Conservation (phyloP, 2,797 vertebrate species). For the Synanceia verrucosa region DNA sequence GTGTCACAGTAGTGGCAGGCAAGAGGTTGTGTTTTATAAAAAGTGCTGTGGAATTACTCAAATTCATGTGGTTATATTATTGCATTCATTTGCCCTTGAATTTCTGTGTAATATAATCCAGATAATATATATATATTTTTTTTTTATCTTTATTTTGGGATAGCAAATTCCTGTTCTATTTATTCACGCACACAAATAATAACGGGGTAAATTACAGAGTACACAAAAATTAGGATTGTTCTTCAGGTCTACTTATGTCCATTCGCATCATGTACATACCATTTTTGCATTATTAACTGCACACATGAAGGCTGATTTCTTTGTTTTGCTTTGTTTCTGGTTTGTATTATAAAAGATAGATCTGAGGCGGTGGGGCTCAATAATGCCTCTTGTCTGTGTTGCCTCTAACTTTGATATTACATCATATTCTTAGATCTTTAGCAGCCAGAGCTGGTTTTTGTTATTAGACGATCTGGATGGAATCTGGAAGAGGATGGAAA, state of each 20-base stretch:
- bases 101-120: background rate
- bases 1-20: background rate
- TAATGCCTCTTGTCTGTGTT: slow-evolving; percentile 32
- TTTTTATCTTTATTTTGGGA: background rate
- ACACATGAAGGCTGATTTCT: slow-evolving; percentile 1
- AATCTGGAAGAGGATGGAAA: background rate
- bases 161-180: background rate
- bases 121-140: background rate
- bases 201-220: background rate
- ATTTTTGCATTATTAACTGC: background rate
- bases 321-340: slow-evolving; percentile 21
- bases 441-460: slow-evolving; percentile 24
- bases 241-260: background rate
- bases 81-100: background rate
- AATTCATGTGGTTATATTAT: background rate
- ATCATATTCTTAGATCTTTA: slow-evolving; percentile 63
- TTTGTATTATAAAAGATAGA: slow-evolving; percentile 46
- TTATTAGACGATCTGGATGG: slow-evolving; percentile 19
- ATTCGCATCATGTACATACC: background rate
- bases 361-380: slow-evolving; percentile 15
- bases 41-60: background rate
- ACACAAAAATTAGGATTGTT: background rate
- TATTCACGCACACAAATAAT: background rate
- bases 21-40: background rate
- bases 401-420: slow-evolving; percentile 51